Base-by-base conservation (phyloP, 30 jellyfish, hydroid and myxozoan species). In the Chrysaora quinquecirrha region DNA sequence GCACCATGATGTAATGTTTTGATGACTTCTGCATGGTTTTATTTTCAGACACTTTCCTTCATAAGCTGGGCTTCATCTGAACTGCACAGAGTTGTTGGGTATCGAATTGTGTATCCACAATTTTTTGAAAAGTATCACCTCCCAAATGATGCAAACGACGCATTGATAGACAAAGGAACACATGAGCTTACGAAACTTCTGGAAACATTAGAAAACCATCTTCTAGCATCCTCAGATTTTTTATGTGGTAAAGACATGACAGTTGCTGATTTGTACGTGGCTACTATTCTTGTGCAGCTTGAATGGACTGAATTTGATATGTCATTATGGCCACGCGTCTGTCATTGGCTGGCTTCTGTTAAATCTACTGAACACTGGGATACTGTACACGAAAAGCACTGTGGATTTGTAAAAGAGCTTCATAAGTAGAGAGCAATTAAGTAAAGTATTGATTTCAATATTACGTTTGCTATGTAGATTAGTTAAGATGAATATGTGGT, bases 241-340 rank as follows among this genome's bases (percentile, higher is more conserved):
- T 68, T 91, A 12, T 74, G 82, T 46, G 98, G 98, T 14, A 85
- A 73, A 12, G 75, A 77, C 25, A 73, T 87, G 49, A 85, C 86
- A 16, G 78, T 91, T 11, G 98, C 98, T 11, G 98, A 91, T 50
- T 64, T 85, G 52, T 91, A 91, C 35, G 87, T 85, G 48, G 98
- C 96, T 14, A 91, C 98, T 3, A 65, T 91, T 2, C 68, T 91
- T 10, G 76, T 69, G n/a, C 98, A 91, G 61, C 85, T 91, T 10
- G 98, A 91, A 66, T 91, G 98, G 98, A 54, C 87, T 7, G 88
- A 91, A 56, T 91, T 91, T 79, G 98, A 86, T 52, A 64, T 91
- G 66, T 47, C 71, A 18, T 70, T 91, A 1, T 91, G 98, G 98
- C 98, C 96, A 20, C 87, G 69, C 29, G 30, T 86, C 9, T 27